Base-by-base conservation (phyloP, 2,113 vertebrate genomes). In the Hemibagrus wyckioides region DNA sequence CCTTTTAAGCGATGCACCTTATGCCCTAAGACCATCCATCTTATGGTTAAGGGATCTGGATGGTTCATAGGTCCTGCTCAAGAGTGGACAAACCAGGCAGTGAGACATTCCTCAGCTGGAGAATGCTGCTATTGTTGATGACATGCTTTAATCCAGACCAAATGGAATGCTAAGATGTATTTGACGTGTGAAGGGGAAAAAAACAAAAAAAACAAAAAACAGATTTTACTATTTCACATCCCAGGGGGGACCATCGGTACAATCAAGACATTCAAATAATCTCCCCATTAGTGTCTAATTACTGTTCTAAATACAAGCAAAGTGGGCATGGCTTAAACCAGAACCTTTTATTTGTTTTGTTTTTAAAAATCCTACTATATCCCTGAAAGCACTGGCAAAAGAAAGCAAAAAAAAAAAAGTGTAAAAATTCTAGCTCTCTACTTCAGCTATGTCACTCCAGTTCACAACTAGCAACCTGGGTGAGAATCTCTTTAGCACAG, bases 71-170 rank as follows among this genome's bases (percentile, higher is more conserved):
- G 76, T 61, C 63, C 67, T 28, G 25, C 21, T 77, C 17, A 36
- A 48, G 54, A 81, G 61, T 36, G 56, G 56, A 57, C 54, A 33
- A 57, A 63, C 86, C 25, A 33, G 65, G 88, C 80, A 79, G 81
- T 17, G 33, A 77, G 90, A 86, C 61, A 44, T 83, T 13, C 41
- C 73, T 80, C 30, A 5, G 81, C 90, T 84, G 73, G 76, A 85
- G 90, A 88, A 89, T 80, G 52, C 84, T 88, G 85, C 88, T 90
- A 90, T 92, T 91, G 76, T 89, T 81, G 69, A 82, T 3, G 0
- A 88, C 91, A 93, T 92, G 86, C 91, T 92, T 92, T 88, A 89
- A 92, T 88, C 83, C 59, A 77, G 54, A 61, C 71, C 81, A 88
- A 88, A 54, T 21, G 19, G 30, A 23, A 41, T 25, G 59, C 48